Conservation (phyloP, 2,888 invertebrate species). For the Disparrhopalites patrizii region DNA sequence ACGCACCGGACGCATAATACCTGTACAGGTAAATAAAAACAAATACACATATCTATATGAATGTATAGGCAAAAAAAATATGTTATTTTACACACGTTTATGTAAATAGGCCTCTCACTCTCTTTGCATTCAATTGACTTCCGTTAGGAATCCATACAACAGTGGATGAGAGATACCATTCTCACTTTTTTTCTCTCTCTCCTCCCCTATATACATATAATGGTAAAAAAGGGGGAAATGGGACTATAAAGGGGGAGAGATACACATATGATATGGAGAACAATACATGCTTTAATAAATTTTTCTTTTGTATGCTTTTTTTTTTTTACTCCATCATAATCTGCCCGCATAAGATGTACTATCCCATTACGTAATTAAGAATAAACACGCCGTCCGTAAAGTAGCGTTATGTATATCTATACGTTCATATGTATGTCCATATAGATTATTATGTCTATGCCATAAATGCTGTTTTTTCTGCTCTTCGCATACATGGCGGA, state of each 20-base stretch:
- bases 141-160: slow-evolving; percentile 12
- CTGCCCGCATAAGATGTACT: background rate
- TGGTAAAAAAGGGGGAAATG: too few species aligned
- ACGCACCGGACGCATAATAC: background rate
- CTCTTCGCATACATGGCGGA: background rate
- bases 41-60: background rate
- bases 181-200: too few species aligned
- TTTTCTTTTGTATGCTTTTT: background rate
- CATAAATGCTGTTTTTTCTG: background rate
- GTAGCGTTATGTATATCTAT: too few species aligned
- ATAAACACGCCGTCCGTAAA: too few species aligned
- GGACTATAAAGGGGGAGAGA: slow-evolving; percentile 4
- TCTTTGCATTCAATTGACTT: background rate
- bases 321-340: background rate
- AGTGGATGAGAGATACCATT: too few species aligned
- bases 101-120: too few species aligned
- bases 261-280: background rate
- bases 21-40: background rate
- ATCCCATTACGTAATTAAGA: slow-evolving; percentile 6
- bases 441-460: too few species aligned
- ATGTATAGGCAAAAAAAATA: too few species aligned
- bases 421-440: too few species aligned
- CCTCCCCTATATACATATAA: too few species aligned
- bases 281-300: slow-evolving; percentile 15
- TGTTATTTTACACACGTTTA: too few species aligned